phyloP scores from a whole-genome alignment of 2,113 vertebrate species.

The Uropsilus gracilis region DNA sequence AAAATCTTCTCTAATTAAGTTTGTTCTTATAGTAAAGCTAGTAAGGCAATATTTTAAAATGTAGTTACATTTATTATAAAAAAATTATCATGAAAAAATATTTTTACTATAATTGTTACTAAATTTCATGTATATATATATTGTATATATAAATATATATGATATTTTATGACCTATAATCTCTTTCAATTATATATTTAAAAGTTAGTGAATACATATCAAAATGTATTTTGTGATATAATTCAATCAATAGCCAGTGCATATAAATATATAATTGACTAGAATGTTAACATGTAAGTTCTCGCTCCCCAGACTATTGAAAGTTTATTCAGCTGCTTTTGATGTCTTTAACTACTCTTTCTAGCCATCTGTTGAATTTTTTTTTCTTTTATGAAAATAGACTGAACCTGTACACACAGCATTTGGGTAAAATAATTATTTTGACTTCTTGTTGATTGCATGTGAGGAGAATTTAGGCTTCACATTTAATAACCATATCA shows the following conservation, averaged over 20 bases:
- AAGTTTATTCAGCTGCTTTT: constrained; percentile 90
- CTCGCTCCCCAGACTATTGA: constrained; percentile 78
- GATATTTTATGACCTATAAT: background rate
- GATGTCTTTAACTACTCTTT: constrained; percentile 85
- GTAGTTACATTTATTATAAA: background rate
- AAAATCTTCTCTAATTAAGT: background rate
- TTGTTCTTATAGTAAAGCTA: background rate
- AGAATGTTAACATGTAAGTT: constrained; percentile 75
- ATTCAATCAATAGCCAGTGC: constrained; percentile 47
- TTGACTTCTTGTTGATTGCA: constrained; percentile 84
- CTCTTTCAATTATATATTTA: constrained; percentile 8
- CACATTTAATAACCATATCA: constrained; percentile 80
- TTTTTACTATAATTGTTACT: background rate
- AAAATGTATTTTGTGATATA: background rate
- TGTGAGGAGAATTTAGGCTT: constrained; percentile 78
- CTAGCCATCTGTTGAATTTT: constrained; percentile 86
- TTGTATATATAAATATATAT: background rate
- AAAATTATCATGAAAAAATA: background rate
- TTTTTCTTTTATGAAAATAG: constrained; percentile 84
- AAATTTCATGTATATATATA: background rate
- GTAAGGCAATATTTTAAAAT: constrained; percentile 15
- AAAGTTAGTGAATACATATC: background rate
- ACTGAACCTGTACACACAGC: constrained; percentile 76
- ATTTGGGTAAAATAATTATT: constrained; percentile 85
- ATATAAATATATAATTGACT: constrained; percentile 77